Percentiles rank a stretch among this genome's conserved stretches.
Evolutionary conservation across 2,113 vertebrate genomes (phyloP).

Genomic region (Tamias sibiricus): DNA sequence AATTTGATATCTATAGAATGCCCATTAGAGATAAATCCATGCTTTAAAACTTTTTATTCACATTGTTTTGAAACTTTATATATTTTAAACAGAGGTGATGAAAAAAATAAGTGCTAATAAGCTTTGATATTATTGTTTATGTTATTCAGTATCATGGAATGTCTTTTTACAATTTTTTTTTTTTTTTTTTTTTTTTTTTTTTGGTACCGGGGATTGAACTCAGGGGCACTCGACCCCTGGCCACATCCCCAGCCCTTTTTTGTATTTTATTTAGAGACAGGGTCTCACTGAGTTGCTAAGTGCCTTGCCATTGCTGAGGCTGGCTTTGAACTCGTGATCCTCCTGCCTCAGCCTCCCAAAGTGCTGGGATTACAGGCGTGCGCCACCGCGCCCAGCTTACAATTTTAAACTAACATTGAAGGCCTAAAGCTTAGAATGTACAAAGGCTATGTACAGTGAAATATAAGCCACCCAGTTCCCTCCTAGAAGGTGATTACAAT

Average conservation of each 20-base stretch:
- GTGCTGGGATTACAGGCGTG: too few relatives aligned
- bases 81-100: slow-evolving; percentile 11
- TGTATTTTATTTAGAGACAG: too few relatives aligned
- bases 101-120: slow-evolving; percentile 10
- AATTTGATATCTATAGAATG: neutral
- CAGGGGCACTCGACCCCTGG: too few relatives aligned
- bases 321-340: too few relatives aligned
- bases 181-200: too few relatives aligned
- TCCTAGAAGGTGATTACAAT: neutral
- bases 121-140: neutral
- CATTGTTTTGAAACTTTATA: slow-evolving; percentile 26
- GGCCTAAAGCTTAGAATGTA: neutral
- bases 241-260: too few relatives aligned
- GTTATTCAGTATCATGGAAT: slow-evolving; percentile 18
- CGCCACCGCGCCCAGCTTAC: too few relatives aligned
- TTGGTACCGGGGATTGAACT: too few relatives aligned
- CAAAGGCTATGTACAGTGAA: neutral
- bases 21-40: neutral
- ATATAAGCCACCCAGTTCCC: neutral
- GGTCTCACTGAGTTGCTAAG: too few relatives aligned
- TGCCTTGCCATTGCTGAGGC: too few relatives aligned
- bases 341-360: too few relatives aligned
- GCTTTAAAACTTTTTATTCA: slow-evolving; percentile 7
- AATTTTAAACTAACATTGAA: slow-evolving; percentile 10
- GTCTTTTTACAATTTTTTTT: neutral